Evolutionary conservation across 2,888 invertebrate genomes (phyloP), one percentile per base, ranked within the genome.

Genomic region (Drosophila nr. perissopoda): DNA sequence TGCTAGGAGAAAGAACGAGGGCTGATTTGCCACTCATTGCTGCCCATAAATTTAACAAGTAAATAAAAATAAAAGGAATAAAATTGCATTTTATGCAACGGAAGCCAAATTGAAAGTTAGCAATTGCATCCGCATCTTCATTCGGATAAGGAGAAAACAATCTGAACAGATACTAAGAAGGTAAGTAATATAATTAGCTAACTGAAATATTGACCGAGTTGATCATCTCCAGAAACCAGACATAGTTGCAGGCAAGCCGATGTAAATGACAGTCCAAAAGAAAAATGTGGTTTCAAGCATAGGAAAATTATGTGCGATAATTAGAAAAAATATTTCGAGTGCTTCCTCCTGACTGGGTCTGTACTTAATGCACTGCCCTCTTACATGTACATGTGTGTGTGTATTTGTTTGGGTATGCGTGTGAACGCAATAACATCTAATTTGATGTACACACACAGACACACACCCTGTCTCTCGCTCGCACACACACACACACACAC

Each of bases 401-500:
- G 69, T 73, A 33, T 33, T 10, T 33, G 33, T 33, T 33, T 11
- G 33, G 33, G 62, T 70, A 59, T 75, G 72, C 76, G 83, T 79
- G 75, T 51, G 69, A 75, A 68, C 73, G 81, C 60, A 81, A 85
- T 81, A 83, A 81, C 83, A 87, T 81, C 70, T 82, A 85, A 87
- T 85, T 83, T 85, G 70, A 83, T 77, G 73, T 73, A 77, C 62
- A 74, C 69, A 62, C 48, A 66, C 63, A 42, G 57, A 71, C 4
- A 40, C 1, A 18, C 7, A 66, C 48, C 63, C 56, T 29, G 52
- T 52, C 52, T 52, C 25, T 36, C 36, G 11, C n/a, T n/a, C n/a
- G n/a, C n/a, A n/a, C 38, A 33, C 48, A 58, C 29, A 29, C 49
- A 52, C 16, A 33, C 49, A 45, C 49, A 45, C 52, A 49, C 54